Evolutionary conservation across 1,140 invertebrate species (phyloP).

Genomic region (Eulimnadia texana): DNA sequence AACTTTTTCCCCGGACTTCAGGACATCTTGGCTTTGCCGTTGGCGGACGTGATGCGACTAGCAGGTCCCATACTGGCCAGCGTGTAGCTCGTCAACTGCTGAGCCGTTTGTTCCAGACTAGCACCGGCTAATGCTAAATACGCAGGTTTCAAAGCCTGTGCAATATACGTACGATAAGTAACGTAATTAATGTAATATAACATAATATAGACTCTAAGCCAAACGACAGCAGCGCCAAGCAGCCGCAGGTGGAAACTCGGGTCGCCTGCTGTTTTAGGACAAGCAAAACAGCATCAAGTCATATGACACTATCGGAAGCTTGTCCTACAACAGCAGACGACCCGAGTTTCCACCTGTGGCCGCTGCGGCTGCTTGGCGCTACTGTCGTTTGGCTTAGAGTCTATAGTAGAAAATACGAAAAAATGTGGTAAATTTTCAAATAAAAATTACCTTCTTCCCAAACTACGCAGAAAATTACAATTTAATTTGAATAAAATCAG

Average conservation of each 20-base stretch:
- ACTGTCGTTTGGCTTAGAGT: too few species aligned
- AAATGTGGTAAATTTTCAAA: background rate
- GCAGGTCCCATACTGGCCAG: slow-evolving; percentile 1
- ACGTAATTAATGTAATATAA: too few species aligned
- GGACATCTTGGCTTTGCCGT: slow-evolving; percentile 6
- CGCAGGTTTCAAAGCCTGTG: slow-evolving; percentile 60
- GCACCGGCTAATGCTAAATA: slow-evolving; percentile 61
- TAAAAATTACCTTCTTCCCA: slow-evolving; percentile 14
- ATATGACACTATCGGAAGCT: too few species aligned
- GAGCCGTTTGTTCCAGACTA: slow-evolving; percentile 58
- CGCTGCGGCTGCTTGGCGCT: too few species aligned
- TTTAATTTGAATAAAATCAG: background rate
- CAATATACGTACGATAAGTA: slow-evolving; percentile 22
- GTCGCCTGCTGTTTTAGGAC: too few species aligned
- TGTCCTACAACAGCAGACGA: too few species aligned
- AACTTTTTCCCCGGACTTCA: too few species aligned
- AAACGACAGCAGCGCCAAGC: background rate
- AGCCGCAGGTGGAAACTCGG: too few species aligned
- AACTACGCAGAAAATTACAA: background rate
- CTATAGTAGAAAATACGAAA: too few species aligned
- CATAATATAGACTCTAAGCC: slow-evolving; percentile 15
- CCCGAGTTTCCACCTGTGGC: too few species aligned
- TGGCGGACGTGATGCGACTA: slow-evolving; percentile 5
- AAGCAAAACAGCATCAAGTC: too few species aligned
- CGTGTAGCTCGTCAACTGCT: slow-evolving; percentile 38